These are phyloP conservation scores for Polydrusus tereticollis DNA, from an alignment of 2,888 invertebrate genomes.

Conservation along the genomic window DNA sequence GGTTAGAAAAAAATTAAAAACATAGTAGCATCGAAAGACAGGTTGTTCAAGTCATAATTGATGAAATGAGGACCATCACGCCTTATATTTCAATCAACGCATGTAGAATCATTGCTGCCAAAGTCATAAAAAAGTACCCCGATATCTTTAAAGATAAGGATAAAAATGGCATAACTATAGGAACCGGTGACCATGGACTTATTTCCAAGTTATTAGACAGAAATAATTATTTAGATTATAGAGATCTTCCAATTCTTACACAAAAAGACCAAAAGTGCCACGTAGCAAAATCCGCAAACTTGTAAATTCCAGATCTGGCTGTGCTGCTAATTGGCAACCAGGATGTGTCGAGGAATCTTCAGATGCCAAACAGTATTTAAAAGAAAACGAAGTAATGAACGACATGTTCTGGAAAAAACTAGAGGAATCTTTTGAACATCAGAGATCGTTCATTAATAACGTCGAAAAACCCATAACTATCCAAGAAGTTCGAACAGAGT, in stretches of 20 bases:
- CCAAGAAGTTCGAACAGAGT: not conserved
- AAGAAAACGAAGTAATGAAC: too few relatives aligned
- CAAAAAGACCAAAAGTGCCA: not conserved
- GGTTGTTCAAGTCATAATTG: slow-evolving; percentile 4
- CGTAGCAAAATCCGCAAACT: not conserved
- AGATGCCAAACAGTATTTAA: not conserved
- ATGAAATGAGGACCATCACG: slow-evolving; percentile 15
- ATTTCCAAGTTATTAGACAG: not conserved
- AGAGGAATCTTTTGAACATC: slow-evolving; percentile 2
- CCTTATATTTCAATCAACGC: not conserved
- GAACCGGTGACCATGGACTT: not conserved
- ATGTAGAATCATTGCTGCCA: slow-evolving; percentile 5
- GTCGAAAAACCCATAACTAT: not conserved
- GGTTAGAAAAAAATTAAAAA: not conserved
- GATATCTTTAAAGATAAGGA: slow-evolving; percentile 6
- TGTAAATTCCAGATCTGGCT: slow-evolving; percentile 13
- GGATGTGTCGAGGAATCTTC: too few relatives aligned
- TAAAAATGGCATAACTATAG: not conserved
- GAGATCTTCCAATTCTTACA: too few relatives aligned
- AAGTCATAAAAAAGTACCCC: slow-evolving; percentile 12
- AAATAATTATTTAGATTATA: slow-evolving; percentile 3
- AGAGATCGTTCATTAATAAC: not conserved
- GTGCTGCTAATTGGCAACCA: not conserved
- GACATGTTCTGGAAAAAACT: slow-evolving; percentile 5
- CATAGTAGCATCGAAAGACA: not conserved